Percentiles rank a stretch among this genome's conserved stretches.
Evolutionary conservation across 2,113 vertebrate genomes (phyloP).

Genomic region (Chaetops frenatus): DNA sequence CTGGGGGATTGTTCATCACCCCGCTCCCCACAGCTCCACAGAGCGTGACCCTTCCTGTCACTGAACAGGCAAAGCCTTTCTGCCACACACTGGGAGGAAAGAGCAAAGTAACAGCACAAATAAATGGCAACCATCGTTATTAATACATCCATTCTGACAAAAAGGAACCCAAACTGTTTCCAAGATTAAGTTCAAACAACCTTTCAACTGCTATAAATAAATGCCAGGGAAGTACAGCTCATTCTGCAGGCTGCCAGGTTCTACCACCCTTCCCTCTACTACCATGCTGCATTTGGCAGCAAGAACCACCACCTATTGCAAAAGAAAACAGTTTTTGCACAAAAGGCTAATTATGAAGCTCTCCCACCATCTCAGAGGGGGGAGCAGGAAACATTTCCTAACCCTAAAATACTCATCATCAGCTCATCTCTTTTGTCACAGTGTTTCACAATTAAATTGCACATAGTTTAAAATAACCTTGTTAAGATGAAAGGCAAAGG

Average conservation of each 20-base stretch:
- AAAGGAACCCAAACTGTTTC: neutral
- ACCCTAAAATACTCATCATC: neutral
- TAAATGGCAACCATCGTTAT: neutral
- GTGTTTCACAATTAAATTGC: neutral
- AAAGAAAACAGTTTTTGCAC: neutral
- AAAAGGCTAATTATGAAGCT: neutral
- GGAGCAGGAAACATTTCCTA: neutral
- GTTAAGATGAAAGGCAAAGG: fast-evolving
- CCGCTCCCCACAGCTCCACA: neutral
- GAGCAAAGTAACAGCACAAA: neutral
- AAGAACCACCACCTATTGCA: neutral
- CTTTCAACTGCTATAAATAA: neutral
- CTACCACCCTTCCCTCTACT: neutral
- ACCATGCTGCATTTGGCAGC: neutral
- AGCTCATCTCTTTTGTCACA: neutral
- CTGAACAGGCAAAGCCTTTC: neutral
- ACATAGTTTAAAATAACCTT: neutral
- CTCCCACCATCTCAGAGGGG: neutral
- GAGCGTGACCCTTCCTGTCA: fast-evolving
- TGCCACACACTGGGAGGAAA: neutral
- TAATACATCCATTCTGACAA: neutral
- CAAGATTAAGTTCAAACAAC: neutral
- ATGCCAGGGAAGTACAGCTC: neutral
- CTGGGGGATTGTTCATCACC: neutral
- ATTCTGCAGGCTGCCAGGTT: neutral